Percentiles rank a stretch among this genome's conserved stretches.
phyloP scores from a whole-genome alignment of 1,140 invertebrate genomes.

The Lutraria rhynchaena region DNA sequence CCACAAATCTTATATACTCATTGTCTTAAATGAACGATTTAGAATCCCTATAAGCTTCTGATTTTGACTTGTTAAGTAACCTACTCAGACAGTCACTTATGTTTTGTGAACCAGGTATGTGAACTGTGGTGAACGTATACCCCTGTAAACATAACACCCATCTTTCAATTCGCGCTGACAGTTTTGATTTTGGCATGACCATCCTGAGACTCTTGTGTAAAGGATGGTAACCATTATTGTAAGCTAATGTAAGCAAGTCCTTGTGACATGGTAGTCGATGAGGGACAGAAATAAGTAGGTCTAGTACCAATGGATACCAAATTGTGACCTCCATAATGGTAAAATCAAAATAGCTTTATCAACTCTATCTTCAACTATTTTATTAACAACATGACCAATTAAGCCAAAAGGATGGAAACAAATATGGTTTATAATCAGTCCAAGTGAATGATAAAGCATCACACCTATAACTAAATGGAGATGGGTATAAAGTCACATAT shows the following conservation, averaged over 20 bases:
- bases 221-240: slow-evolving; percentile 26
- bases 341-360: slow-evolving; percentile 49
- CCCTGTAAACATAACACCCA: slow-evolving; percentile 56
- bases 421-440: slow-evolving; percentile 14
- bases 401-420: slow-evolving; percentile 23
- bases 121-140: slow-evolving; percentile 59
- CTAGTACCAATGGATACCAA: too few species aligned
- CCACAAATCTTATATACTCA: slow-evolving; percentile 15
- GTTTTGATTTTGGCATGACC: neutral
- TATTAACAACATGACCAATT: slow-evolving; percentile 31
- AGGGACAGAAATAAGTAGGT: slow-evolving; percentile 42
- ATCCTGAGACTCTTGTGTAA: slow-evolving; percentile 18
- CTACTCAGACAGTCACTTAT: slow-evolving; percentile 40
- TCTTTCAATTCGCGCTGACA: slow-evolving; percentile 51
- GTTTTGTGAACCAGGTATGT: slow-evolving; percentile 62
- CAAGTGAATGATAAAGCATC: slow-evolving; percentile 32
- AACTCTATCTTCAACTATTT: slow-evolving; percentile 55
- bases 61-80: slow-evolving; percentile 20
- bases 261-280: slow-evolving; percentile 33
- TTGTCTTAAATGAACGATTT: slow-evolving; percentile 10
- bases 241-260: slow-evolving; percentile 30
- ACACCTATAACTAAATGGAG: neutral
- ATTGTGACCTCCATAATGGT: too few species aligned
- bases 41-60: too few species aligned
- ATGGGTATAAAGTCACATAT: too few species aligned